These are phyloP conservation scores for Notothenia rossii DNA, from an alignment of 2,113 vertebrate species.

Conservation along the genomic window DNA sequence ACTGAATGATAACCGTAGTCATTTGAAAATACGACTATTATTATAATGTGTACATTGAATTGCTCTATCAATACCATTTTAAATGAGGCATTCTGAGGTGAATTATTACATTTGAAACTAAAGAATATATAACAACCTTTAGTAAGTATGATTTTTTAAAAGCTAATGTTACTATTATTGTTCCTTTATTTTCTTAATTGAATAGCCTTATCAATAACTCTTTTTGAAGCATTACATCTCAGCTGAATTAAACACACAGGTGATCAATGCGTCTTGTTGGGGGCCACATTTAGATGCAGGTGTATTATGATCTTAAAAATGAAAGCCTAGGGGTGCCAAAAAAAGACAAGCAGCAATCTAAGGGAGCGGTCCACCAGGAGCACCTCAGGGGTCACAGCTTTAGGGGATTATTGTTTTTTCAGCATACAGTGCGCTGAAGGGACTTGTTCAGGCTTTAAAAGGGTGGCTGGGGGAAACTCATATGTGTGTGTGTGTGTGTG, in stretches of 20 bases:
- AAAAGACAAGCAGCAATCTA: slow-evolving; percentile 1
- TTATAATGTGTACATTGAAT: too few species aligned
- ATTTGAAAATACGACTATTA: too few species aligned
- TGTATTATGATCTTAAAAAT: slow-evolving; percentile 9
- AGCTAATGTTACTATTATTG: neutral
- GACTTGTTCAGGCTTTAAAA: slow-evolving; percentile 22
- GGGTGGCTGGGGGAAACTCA: neutral
- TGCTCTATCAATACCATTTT: too few species aligned
- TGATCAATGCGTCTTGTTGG: neutral
- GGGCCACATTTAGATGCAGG: neutral
- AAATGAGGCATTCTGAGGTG: too few species aligned
- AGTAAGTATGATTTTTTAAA: neutral
- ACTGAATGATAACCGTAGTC: too few species aligned
- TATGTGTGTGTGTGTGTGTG: neutral
- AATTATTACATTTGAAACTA: neutral
- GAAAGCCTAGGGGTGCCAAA: slow-evolving; percentile 9
- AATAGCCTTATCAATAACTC: too few species aligned
- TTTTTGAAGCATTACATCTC: neutral
- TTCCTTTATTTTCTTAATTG: too few species aligned
- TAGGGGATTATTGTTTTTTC: slow-evolving; percentile 24
- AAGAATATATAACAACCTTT: neutral
- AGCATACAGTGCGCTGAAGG: slow-evolving; percentile 27
- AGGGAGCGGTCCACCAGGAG: neutral
- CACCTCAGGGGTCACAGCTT: slow-evolving; percentile 38
- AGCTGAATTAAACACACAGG: neutral